Evolutionary conservation across 2,888 invertebrate genomes (phyloP).

Genomic region (Pharmacophagus antenor): DNA sequence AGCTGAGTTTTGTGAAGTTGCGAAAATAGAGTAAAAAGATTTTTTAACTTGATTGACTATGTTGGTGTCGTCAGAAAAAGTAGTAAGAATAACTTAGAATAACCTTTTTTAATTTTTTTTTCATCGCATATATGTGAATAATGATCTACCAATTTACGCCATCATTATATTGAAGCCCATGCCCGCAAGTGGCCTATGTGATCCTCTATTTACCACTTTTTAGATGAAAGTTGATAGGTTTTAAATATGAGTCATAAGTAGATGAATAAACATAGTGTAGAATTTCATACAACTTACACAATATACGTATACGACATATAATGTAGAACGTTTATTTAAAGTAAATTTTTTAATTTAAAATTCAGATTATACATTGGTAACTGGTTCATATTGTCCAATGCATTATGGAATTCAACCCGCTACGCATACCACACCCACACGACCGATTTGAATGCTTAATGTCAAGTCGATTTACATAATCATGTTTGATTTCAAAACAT

Average conservation of each 20-base stretch:
- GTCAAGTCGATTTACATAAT: slow-evolving; percentile 1
- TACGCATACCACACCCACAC: background rate
- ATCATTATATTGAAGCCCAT: slow-evolving; percentile 28
- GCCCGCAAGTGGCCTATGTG: slow-evolving; percentile 20
- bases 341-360: background rate
- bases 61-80: too few relatives aligned
- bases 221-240: slow-evolving; percentile 27
- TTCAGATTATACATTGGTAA: background rate
- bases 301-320: too few relatives aligned
- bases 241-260: slow-evolving; percentile 22
- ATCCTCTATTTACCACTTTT: slow-evolving; percentile 22
- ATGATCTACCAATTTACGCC: slow-evolving; percentile 43
- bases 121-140: slow-evolving; percentile 52
- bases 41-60: too few relatives aligned
- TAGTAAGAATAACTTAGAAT: too few relatives aligned
- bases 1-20: too few relatives aligned
- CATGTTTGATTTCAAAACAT: background rate
- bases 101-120: slow-evolving; percentile 39
- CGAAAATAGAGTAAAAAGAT: too few relatives aligned
- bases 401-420: background rate
- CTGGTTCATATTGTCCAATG: background rate
- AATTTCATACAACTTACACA: too few relatives aligned
- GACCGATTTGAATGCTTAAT: background rate
- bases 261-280: slow-evolving; percentile 14
- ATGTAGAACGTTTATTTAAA: background rate